Conservation (phyloP, 2,797 vertebrate genomes). For the Ptychadena robeensis region DNA sequence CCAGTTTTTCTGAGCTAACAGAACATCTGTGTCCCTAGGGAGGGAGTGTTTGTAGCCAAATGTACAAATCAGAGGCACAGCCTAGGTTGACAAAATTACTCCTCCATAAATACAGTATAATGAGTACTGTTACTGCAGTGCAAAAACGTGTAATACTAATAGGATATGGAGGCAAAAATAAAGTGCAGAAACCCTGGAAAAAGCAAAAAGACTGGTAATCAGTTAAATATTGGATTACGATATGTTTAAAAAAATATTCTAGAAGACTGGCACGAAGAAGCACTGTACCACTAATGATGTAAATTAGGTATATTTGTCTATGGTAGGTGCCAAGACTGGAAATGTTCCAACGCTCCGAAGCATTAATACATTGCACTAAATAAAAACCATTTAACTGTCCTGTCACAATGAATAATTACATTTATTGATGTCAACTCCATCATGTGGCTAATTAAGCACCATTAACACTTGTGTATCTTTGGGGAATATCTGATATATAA, state of each 20-base stretch:
- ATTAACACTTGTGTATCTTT: not conserved
- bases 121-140: too few relatives aligned
- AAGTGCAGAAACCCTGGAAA: too few relatives aligned
- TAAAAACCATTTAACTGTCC: not conserved
- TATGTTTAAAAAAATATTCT: not conserved
- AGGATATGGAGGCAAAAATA: too few relatives aligned
- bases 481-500: slow-evolving; percentile 46
- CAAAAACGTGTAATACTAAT: too few relatives aligned
- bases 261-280: not conserved
- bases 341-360: slow-evolving; percentile 2
- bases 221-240: too few relatives aligned
- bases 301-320: slow-evolving; percentile 25
- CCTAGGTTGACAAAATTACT: too few relatives aligned
- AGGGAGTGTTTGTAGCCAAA: too few relatives aligned
- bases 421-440: slow-evolving; percentile 6
- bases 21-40: too few relatives aligned
- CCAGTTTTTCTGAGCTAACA: too few relatives aligned
- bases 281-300: not conserved
- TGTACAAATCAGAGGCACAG: too few relatives aligned
- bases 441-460: slow-evolving; percentile 64
- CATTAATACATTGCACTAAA: not conserved
- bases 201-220: too few relatives aligned
- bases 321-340: slow-evolving; percentile 13
- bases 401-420: slow-evolving; percentile 51
- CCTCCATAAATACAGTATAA: too few relatives aligned